phyloP scores from a whole-genome alignment of 2,113 vertebrate species.

The Fukomys damarensis region DNA sequence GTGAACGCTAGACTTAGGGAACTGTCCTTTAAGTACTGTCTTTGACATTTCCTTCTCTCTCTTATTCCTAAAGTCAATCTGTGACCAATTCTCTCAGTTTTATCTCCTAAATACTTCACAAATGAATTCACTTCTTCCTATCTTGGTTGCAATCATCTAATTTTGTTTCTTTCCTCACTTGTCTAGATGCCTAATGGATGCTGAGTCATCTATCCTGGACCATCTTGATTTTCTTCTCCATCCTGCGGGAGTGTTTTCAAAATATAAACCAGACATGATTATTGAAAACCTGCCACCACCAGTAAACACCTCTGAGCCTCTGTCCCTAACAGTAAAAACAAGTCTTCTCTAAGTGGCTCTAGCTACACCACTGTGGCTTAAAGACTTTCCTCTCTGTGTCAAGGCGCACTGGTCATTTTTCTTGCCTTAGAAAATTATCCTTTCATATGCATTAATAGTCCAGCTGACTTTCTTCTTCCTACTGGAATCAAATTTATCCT shows the following conservation, averaged over 20 bases:
- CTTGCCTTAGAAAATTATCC: neutral
- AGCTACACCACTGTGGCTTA: neutral
- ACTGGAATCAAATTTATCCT: neutral
- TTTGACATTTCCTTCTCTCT: neutral
- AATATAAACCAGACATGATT: neutral
- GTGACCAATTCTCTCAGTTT: neutral
- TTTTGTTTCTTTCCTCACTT: neutral
- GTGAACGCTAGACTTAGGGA: neutral
- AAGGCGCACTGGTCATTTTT: neutral
- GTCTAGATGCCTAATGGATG: neutral
- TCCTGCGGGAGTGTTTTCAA: neutral
- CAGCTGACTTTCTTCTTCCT: neutral
- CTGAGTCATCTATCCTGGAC: neutral
- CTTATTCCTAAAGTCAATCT: neutral
- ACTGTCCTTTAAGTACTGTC: neutral
- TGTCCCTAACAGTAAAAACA: neutral
- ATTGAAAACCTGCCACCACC: neutral
- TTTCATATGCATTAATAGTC: slow-evolving; percentile 9
- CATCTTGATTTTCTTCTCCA: neutral
- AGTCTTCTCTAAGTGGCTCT: neutral
- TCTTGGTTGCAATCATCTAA: neutral
- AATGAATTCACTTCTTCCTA: neutral
- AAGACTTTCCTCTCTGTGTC: neutral
- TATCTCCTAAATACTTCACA: neutral
- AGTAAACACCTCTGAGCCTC: neutral